These are phyloP conservation scores for Thinocorus orbignyianus DNA, from an alignment of 2,113 vertebrate genomes.

Conservation along the genomic window DNA sequence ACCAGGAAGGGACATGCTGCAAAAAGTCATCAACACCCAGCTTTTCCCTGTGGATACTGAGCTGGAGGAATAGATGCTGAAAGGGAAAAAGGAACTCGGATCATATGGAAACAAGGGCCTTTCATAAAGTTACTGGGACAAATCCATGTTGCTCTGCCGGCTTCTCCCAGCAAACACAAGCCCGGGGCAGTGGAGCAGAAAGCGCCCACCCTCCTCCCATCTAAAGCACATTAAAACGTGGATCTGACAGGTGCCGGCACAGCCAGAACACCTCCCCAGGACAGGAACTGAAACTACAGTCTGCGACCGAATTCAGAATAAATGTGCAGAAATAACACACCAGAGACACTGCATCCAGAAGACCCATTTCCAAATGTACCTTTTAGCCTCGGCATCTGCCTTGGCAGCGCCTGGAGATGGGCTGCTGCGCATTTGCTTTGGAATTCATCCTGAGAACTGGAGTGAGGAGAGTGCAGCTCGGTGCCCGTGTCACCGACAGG, in stretches of 20 bases:
- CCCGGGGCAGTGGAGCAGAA: neutral
- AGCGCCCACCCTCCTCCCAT: neutral
- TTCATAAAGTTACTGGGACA: neutral
- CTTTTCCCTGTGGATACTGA: neutral
- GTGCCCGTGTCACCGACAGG: fast-evolving
- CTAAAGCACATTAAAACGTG: neutral
- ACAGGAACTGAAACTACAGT: neutral
- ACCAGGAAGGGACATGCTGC: neutral
- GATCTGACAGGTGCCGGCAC: neutral
- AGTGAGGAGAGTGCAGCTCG: neutral
- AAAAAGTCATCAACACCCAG: neutral
- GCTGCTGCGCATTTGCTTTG: neutral
- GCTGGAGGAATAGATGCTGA: neutral
- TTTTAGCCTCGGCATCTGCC: neutral
- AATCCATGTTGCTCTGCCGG: fast-evolving
- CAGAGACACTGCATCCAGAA: neutral
- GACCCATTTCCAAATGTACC: neutral
- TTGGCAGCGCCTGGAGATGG: fast-evolving
- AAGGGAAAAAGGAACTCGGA: neutral
- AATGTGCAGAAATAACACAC: neutral
- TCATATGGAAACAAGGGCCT: neutral
- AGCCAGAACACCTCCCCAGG: neutral
- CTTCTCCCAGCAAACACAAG: neutral
- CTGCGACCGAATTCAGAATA: neutral
- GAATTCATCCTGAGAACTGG: neutral